Evolutionary conservation across 2,113 vertebrate genomes (phyloP).

Genomic region (Dasypus novemcinctus): DNA sequence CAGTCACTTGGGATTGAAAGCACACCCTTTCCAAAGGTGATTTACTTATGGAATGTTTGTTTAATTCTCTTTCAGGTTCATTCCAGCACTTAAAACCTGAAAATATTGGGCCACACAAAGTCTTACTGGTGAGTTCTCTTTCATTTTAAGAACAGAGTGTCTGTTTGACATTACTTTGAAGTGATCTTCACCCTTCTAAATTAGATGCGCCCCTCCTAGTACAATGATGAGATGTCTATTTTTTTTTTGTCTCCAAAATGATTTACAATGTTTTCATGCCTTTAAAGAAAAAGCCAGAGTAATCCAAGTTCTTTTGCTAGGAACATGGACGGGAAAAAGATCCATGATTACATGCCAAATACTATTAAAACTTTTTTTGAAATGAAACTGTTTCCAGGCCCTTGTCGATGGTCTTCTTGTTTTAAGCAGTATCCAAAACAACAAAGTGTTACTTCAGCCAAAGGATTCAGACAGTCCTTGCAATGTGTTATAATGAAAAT

Average conservation of each 20-base stretch:
- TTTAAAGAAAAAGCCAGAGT: background rate
- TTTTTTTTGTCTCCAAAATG: background rate
- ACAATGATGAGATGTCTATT: slow-evolving; percentile 38
- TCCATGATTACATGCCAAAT: slow-evolving; percentile 6
- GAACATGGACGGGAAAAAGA: slow-evolving; percentile 26
- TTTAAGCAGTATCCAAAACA: slow-evolving; percentile 36
- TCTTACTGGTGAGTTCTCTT: slow-evolving; percentile 61
- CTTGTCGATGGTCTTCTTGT: slow-evolving; percentile 38
- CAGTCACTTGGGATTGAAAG: background rate
- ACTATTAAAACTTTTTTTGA: slow-evolving; percentile 29
- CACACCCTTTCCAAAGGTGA: background rate
- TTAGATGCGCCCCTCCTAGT: background rate
- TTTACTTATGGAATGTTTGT: slow-evolving; percentile 48
- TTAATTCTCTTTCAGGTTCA: slow-evolving; percentile 69
- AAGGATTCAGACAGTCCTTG: slow-evolving; percentile 32
- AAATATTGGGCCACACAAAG: background rate
- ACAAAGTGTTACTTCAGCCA: background rate
- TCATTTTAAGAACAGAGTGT: slow-evolving; percentile 40
- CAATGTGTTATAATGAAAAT: background rate
- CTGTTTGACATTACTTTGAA: background rate
- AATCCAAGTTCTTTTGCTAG: slow-evolving; percentile 12
- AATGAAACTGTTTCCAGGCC: slow-evolving; percentile 44
- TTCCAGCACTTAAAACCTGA: background rate
- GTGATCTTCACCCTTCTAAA: slow-evolving; percentile 28
- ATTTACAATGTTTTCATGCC: slow-evolving; percentile 43